A percentile compares a stretch with the other conserved stretches of the same genome.
Conservation (phyloP, 2,797 vertebrate species). For the Propithecus deckenii region DNA sequence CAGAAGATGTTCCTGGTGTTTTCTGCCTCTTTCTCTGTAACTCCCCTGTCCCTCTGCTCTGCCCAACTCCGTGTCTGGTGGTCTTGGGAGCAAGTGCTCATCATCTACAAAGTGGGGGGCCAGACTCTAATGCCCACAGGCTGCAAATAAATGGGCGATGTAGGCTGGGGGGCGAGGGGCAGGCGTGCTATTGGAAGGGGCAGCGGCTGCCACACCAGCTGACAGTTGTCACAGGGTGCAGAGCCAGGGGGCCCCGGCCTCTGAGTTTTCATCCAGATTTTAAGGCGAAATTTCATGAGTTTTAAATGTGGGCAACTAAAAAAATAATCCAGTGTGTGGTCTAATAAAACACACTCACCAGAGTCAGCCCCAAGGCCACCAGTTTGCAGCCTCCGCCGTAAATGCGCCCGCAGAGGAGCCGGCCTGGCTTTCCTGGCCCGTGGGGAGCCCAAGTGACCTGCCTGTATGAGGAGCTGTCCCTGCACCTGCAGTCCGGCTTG, state of each 20-base stretch:
- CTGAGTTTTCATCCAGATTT: neutral
- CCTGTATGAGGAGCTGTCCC: too few relatives aligned
- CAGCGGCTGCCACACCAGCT: rapidly evolving
- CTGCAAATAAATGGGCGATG: neutral
- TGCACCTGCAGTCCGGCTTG: neutral
- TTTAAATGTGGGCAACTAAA: neutral
- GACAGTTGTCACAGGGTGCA: neutral
- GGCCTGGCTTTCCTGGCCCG: neutral
- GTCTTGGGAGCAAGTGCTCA: neutral
- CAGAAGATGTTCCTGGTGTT: neutral
- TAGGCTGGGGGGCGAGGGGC: rapidly evolving
- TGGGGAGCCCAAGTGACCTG: neutral
- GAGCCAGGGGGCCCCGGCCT: too few relatives aligned
- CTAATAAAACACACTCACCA: neutral
- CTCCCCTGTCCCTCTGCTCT: neutral
- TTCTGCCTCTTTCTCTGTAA: neutral
- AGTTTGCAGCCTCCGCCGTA: neutral
- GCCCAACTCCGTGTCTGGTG: neutral
- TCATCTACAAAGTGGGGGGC: neutral
- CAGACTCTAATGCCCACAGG: neutral
- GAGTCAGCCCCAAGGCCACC: neutral
- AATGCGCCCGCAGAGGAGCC: neutral
- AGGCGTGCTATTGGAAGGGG: rapidly evolving
- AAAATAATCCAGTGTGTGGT: neutral
- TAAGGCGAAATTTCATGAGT: neutral